Conservation (phyloP, 1,140 invertebrate genomes). For the Brachionus sp. region DNA sequence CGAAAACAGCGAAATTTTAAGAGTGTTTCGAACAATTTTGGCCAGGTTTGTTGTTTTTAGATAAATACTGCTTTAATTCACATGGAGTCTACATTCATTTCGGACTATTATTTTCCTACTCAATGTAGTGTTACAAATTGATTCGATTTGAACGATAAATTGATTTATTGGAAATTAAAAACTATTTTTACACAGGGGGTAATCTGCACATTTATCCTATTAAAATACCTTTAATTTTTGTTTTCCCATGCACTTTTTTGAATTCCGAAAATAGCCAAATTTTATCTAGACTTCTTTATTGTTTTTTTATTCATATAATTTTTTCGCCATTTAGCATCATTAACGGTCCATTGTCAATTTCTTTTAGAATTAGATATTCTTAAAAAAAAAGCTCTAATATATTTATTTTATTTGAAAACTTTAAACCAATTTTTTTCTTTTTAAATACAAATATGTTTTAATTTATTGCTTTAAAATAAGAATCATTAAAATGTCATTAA, state of each 20-base stretch:
- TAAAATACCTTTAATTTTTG: not conserved
- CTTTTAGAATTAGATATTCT: not conserved
- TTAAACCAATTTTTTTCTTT: no score
- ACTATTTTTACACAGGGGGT: not conserved
- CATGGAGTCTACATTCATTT: not conserved
- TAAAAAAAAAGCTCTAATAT: no score
- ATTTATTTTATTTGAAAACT: no score
- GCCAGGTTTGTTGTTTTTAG: conserved; percentile 1
- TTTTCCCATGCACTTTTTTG: not conserved
- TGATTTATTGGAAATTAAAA: not conserved
- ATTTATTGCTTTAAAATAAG: no score
- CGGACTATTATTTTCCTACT: not conserved
- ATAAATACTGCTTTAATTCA: conserved; percentile 28
- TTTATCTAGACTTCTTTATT: not conserved
- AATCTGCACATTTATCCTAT: conserved; percentile 1
- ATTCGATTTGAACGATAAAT: not conserved
- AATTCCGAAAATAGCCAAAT: not conserved
- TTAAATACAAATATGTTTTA: no score
- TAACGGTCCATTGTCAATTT: not conserved
- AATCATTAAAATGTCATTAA: no score
- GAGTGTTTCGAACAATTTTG: not conserved
- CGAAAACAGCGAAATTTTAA: not conserved
- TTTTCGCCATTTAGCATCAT: not conserved
- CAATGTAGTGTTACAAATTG: conserved; percentile 12
- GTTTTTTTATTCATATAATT: not conserved